Conservation (phyloP, 2,888 invertebrate species). For the Sepiola atlantica region DNA sequence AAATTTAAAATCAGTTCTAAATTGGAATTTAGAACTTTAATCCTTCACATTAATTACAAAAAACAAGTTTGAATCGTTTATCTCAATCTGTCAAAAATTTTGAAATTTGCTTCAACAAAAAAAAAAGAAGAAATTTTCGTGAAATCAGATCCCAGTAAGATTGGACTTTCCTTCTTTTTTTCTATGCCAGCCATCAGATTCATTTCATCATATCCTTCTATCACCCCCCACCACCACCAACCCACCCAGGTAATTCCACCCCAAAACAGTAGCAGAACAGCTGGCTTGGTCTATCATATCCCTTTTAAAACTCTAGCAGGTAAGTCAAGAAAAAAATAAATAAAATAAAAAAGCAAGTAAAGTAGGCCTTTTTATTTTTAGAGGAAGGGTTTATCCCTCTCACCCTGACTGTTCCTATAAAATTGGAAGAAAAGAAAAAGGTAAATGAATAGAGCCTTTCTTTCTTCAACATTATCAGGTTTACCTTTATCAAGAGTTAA, state of each 20-base stretch:
- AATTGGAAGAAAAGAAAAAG: neutral
- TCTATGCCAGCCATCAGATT: neutral
- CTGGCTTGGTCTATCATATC: neutral
- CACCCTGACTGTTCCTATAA: no score
- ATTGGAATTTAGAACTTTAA: no score
- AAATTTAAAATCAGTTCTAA: neutral
- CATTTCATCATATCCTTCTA: neutral
- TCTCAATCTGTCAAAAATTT: no score
- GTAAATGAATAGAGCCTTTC: no score
- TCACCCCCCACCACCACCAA: neutral
- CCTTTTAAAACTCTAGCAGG: neutral
- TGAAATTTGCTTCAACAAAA: neutral
- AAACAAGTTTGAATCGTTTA: neutral
- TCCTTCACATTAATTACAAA: neutral
- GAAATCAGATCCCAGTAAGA: neutral
- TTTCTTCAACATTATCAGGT: neutral
- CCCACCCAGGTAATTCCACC: neutral
- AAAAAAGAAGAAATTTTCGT: neutral
- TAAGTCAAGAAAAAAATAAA: neutral
- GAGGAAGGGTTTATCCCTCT: no score
- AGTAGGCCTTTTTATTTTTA: neutral
- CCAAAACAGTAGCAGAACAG: neutral
- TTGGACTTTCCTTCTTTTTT: neutral
- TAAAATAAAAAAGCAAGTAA: neutral
- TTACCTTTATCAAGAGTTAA: neutral